Base-by-base conservation (phyloP, 2,797 vertebrate genomes). In the Petrocephalus sullivani region DNA sequence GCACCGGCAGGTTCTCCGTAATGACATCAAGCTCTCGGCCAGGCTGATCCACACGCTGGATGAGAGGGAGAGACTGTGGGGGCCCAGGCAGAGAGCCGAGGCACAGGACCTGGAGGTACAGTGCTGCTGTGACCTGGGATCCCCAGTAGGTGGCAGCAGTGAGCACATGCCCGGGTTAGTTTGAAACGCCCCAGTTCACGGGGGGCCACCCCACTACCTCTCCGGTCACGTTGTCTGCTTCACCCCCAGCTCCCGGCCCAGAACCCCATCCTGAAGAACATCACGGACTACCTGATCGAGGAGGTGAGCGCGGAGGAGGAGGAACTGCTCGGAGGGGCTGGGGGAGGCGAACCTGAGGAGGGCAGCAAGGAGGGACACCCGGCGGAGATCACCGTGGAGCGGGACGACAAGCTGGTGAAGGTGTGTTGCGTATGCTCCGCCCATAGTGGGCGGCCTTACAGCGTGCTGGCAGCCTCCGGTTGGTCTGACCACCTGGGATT, bases 261-360 rank as follows among this genome's bases (percentile, higher is more conserved):
- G 93, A 98, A 98, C 90, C 97, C 97, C 41, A 97, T 98, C 90
- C 89, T 98, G 86, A 98, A 97, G 93, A 98, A 98, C 86, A 98
- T 98, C 94, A 98, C 98, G 0, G 98, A 98, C 91, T 98, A 98
- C 92, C 95, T 98, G 88, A 98, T 98, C 0, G 98, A 98, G 91
- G 98, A 98, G 92, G 98, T 98, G 91, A 98, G 96, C 0, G 97
- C 97, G 0, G 97, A 98, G 91, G 97, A 98, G 92, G 97, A 98
- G 91, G 97, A 98, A 91, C 95, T 98, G 33, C 94, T 98, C 88
- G 97, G 97, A 51, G 97, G 96, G 0, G 93, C 90, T 3, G 94
- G 96, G 0, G 97, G 96, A 58, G 93, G 95, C 87, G 89, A 97
- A 0, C 91, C 95, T 0, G 97, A 98, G 86, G 97, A 98, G 8